These are phyloP conservation scores for Myotis daubentonii DNA, from an alignment of 2,797 vertebrate species.

Conservation along the genomic window DNA sequence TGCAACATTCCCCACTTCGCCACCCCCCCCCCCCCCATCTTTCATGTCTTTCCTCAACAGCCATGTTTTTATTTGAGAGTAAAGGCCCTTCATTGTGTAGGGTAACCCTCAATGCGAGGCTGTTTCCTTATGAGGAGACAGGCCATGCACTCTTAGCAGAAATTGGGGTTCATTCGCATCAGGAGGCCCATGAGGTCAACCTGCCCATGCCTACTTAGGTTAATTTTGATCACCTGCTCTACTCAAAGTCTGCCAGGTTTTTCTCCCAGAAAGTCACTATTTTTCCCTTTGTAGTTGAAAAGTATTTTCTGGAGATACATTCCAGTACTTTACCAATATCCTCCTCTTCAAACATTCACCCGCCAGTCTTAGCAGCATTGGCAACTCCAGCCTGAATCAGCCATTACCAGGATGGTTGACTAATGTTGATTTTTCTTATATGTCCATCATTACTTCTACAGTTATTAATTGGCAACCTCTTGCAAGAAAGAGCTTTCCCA, in stretches of 20 bases:
- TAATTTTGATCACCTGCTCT: background rate
- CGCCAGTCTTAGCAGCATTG: background rate
- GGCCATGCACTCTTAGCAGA: background rate
- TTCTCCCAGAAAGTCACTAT: background rate
- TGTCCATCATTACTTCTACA: background rate
- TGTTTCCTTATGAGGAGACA: background rate
- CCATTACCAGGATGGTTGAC: background rate
- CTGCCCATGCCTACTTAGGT: fast-evolving
- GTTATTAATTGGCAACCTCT: background rate
- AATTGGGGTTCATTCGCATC: background rate
- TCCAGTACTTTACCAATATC: background rate
- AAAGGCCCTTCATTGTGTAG: background rate
- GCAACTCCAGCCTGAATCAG: background rate
- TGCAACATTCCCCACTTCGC: background rate
- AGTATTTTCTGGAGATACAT: background rate
- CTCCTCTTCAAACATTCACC: background rate
- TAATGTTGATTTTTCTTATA: background rate
- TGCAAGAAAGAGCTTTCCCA: background rate
- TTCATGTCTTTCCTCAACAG: background rate
- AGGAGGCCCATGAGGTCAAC: background rate
- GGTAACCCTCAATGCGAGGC: background rate
- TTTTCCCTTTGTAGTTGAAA: background rate
- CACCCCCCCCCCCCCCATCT: background rate
- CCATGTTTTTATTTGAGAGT: background rate
- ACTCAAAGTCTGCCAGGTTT: background rate